These are phyloP conservation scores for Epistrophella euchroma DNA, from an alignment of 2,888 invertebrate genomes.

Conservation along the genomic window DNA sequence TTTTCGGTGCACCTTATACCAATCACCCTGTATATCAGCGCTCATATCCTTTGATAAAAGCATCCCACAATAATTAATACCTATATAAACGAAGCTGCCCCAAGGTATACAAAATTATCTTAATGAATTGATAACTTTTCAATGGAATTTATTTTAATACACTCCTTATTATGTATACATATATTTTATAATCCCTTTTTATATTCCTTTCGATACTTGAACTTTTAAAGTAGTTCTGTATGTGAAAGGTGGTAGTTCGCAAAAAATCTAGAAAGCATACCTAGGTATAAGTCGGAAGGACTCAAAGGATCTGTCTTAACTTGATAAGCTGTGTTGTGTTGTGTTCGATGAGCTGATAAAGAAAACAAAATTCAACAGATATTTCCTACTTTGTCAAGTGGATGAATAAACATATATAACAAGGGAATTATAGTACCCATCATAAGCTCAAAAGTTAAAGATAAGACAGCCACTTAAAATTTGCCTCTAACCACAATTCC, in stretches of 20 bases:
- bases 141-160: not conserved
- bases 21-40: too few species aligned
- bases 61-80: too few species aligned
- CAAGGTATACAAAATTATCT: not conserved
- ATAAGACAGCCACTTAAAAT: constrained; percentile 25
- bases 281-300: not conserved
- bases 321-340: not conserved
- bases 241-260: not conserved
- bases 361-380: not conserved
- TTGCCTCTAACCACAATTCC: constrained; percentile 16
- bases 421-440: not conserved
- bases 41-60: too few species aligned
- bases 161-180: not conserved
- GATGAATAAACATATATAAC: not conserved
- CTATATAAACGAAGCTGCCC: not conserved
- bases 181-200: not conserved
- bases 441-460: constrained; percentile 14
- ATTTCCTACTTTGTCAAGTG: not conserved
- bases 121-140: not conserved
- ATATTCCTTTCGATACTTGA: not conserved
- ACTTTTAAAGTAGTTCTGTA: not conserved
- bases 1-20: too few species aligned
- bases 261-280: not conserved
- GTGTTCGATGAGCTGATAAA: not conserved
- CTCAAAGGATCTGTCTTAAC: not conserved